Conservation (phyloP, 2,888 invertebrate genomes). For the Parasteatoda lunata region DNA sequence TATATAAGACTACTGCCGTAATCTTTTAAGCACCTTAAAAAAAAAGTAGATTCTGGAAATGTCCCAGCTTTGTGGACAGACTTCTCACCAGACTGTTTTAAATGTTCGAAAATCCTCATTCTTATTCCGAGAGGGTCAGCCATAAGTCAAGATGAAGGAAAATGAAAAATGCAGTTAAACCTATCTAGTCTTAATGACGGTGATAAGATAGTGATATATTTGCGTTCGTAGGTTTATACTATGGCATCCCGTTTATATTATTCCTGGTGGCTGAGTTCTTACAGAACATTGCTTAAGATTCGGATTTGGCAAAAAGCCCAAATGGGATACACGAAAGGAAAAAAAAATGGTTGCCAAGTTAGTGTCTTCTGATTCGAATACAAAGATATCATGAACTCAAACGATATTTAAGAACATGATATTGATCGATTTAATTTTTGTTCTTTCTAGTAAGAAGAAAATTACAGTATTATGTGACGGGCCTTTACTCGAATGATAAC, state of each 20-base stretch:
- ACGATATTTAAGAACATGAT: too few relatives aligned
- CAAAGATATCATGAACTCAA: background rate
- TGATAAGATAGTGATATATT: slow-evolving; percentile 44
- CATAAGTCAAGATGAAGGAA: background rate
- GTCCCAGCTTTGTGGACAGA: background rate
- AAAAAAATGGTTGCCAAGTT: slow-evolving; percentile 25
- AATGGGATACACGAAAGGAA: slow-evolving; percentile 19
- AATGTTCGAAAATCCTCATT: slow-evolving; percentile 24
- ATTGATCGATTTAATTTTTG: too few relatives aligned
- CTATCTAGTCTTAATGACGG: slow-evolving; percentile 32
- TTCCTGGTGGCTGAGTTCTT: background rate
- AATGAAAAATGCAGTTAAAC: background rate
- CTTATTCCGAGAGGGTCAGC: slow-evolving; percentile 6
- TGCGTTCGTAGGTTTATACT: slow-evolving; percentile 31
- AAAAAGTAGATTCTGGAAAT: background rate
- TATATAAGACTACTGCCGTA: slow-evolving; percentile 21
- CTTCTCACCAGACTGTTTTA: slow-evolving; percentile 1
- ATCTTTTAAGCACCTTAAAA: slow-evolving; percentile 1
- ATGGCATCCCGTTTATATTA: slow-evolving; percentile 4
- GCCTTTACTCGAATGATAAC: too few relatives aligned
- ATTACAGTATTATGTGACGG: too few relatives aligned
- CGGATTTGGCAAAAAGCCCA: slow-evolving; percentile 45
- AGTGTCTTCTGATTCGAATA: slow-evolving; percentile 22
- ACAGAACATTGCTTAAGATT: background rate
- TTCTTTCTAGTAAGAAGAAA: too few relatives aligned